Percentiles rank a stretch among this genome's conserved stretches.
These are phyloP conservation scores for Gallinago stenura DNA, from an alignment of 2,797 vertebrate species.

Conservation along the genomic window DNA sequence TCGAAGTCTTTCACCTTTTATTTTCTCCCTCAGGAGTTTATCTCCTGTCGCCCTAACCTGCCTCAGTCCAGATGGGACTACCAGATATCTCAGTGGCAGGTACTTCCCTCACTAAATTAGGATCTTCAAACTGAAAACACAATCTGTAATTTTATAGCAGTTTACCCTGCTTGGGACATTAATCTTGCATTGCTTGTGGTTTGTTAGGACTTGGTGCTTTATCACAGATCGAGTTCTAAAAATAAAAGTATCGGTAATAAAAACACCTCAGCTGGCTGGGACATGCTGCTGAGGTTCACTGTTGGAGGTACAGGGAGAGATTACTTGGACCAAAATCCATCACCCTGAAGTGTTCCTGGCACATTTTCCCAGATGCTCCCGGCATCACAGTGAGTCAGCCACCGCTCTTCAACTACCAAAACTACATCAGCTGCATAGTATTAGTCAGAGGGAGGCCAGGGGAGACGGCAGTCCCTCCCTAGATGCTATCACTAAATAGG, in stretches of 20 bases:
- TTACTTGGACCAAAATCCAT: not conserved
- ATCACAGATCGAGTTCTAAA: not conserved
- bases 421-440: not conserved
- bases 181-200: too few relatives aligned
- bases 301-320: not conserved
- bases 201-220: too few relatives aligned
- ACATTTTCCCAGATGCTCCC: fast-evolving
- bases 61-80: too few relatives aligned
- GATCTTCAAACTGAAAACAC: too few relatives aligned
- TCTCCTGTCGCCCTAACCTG: too few relatives aligned
- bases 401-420: not conserved
- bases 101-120: too few relatives aligned
- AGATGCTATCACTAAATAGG: not conserved
- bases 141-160: too few relatives aligned
- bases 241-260: not conserved
- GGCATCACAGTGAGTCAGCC: not conserved
- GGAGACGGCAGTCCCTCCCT: not conserved
- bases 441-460: not conserved
- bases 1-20: too few relatives aligned
- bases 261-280: not conserved
- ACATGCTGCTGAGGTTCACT: not conserved
- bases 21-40: too few relatives aligned
- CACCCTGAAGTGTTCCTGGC: slow-evolving; percentile 11
- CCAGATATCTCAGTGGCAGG: too few relatives aligned
- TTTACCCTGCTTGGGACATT: too few relatives aligned